These are phyloP conservation scores for Channa striata DNA, from an alignment of 2,797 vertebrate species.

Conservation along the genomic window DNA sequence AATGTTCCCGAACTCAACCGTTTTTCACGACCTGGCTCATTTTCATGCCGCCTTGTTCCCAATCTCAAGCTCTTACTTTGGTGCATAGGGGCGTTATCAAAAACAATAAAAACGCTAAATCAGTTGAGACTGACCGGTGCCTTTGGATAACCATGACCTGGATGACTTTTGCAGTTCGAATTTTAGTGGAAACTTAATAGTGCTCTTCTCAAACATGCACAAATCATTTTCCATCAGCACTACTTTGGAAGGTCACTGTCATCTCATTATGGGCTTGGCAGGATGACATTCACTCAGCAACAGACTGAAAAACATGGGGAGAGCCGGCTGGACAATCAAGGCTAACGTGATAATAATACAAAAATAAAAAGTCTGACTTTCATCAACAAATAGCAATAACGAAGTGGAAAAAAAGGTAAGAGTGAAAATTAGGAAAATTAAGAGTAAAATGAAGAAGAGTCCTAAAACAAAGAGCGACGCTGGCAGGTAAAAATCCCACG, in stretches of 20 bases:
- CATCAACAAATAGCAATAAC: too few species aligned
- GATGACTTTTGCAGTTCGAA: background rate
- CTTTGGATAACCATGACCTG: too few species aligned
- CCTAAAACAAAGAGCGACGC: constrained; percentile 6
- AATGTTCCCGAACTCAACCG: too few species aligned
- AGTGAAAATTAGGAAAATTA: too few species aligned
- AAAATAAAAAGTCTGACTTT: too few species aligned
- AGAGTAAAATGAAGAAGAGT: too few species aligned
- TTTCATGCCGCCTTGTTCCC: background rate
- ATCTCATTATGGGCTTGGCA: constrained; percentile 19
- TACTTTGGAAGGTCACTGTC: constrained; percentile 26
- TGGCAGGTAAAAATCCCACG: constrained; percentile 36
- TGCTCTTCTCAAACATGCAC: background rate
- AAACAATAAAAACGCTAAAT: background rate
- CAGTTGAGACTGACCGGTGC: background rate
- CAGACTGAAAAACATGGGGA: constrained; percentile 2
- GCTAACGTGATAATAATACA: background rate
- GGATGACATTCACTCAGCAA: constrained; percentile 9
- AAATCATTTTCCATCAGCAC: background rate
- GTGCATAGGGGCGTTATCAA: background rate
- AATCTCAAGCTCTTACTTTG: background rate
- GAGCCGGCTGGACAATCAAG: background rate
- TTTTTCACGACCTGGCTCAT: background rate
- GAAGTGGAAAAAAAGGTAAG: too few species aligned
- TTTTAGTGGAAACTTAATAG: background rate